Percentiles rank a stretch among this genome's conserved stretches.
phyloP scores from a whole-genome alignment of 2,888 invertebrate genomes.

The Cerastoderma edule region DNA sequence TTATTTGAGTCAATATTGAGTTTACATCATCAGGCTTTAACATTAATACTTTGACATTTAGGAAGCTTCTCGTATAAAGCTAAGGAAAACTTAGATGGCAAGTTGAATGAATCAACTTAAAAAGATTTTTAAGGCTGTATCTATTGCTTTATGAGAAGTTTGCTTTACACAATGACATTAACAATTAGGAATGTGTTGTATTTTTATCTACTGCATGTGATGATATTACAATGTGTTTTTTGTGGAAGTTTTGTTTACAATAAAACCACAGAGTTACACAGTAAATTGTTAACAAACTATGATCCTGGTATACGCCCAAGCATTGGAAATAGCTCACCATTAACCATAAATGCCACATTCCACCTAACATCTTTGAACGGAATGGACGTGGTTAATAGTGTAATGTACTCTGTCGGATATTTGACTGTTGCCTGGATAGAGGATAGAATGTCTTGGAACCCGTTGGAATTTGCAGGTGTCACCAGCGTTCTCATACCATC shows the following conservation, averaged over 20 bases:
- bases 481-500: slow-evolving; percentile 23
- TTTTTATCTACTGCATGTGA: too few species aligned
- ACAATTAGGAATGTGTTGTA: too few species aligned
- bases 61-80: too few species aligned
- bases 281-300: slow-evolving; percentile 11
- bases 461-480: slow-evolving; percentile 23
- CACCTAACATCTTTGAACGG: slow-evolving; percentile 39
- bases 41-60: too few species aligned
- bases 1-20: too few species aligned
- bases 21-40: too few species aligned
- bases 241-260: not conserved
- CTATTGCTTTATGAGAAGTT: too few species aligned
- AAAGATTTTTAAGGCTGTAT: too few species aligned
- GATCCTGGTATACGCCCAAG: slow-evolving; percentile 6
- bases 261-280: slow-evolving; percentile 25
- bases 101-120: too few species aligned
- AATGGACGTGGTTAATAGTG: slow-evolving; percentile 35
- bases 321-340: not conserved
- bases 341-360: slow-evolving; percentile 30
- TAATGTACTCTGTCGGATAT: slow-evolving; percentile 36
- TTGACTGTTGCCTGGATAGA: slow-evolving; percentile 39
- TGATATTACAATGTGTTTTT: too few species aligned
- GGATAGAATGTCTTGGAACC: slow-evolving; percentile 41
- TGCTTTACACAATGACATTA: too few species aligned
- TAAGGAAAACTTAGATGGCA: too few species aligned